Evolutionary conservation across 2,113 vertebrate genomes (phyloP), one percentile per base, ranked within the genome.

Genomic region (Hippocampus barbouri): DNA sequence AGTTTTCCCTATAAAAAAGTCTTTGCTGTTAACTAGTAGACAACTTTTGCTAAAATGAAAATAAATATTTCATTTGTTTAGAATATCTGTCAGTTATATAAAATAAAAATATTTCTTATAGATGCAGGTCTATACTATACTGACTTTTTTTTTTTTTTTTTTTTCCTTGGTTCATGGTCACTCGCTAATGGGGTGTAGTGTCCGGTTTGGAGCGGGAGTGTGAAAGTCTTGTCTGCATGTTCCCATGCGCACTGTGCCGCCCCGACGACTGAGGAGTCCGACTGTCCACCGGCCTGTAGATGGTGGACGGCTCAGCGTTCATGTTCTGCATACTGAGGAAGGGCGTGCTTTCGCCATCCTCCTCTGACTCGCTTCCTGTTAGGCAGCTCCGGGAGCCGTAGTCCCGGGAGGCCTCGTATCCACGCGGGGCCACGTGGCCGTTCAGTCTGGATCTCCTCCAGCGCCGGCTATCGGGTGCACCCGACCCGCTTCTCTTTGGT

Each of bases 51-150:
- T 98, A 98, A 98, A 98, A 97, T 96, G 95, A 98, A 98, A 98
- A 98, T 98, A 98, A 98, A 97, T 95, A 96, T 98, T 98, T 96
- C 92, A 94, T 96, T 98, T 95, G 94, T 97, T 96, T 98, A 96
- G 93, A 96, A 94, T 92, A 94, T 94, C 90, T 95, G 91, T 95
- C 94, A 95, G 94, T 96, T 97, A 96, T 98, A 98, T 95, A 97
- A 96, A 98, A 98, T 97, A 98, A 98, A 98, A 98, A 97, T 94
- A 94, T 93, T 94, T 94, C 89, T 93, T 92, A 93, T 92, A 93
- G 93, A 91, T 93, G 92, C 91, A 92, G 89, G 89, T 93, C 91
- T 93, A 91, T 93, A 90, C 90, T 92, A 92, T 92, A 92, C 90
- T 87, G 87, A 88, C 86, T 91, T 90, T 83, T 47, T 66, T 79